Evolutionary conservation across 1,140 invertebrate genomes (phyloP).

Genomic region (Drosophila sp.): DNA sequence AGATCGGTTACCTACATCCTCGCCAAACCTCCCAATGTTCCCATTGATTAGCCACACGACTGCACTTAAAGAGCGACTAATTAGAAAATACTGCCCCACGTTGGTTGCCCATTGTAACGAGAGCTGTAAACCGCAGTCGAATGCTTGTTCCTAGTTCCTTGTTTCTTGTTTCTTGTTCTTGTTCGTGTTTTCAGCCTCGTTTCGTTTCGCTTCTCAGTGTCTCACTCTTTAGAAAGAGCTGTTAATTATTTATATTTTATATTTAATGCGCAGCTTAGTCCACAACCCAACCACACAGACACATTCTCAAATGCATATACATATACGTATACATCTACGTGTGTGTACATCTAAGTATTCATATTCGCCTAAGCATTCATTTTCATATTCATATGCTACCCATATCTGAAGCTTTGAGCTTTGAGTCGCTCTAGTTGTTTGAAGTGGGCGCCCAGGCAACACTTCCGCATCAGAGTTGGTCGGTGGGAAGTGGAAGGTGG

Average conservation of each 20-base stretch:
- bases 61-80: slow-evolving; percentile 62
- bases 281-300: slow-evolving; percentile 17
- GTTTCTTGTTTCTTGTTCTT: no score
- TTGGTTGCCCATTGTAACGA: slow-evolving; percentile 23
- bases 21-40: slow-evolving; percentile 1
- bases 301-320: not conserved
- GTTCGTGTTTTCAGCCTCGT: slow-evolving; percentile 17
- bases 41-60: slow-evolving; percentile 54
- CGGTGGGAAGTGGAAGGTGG: not conserved
- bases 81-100: slow-evolving; percentile 54
- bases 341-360: slow-evolving; percentile 26
- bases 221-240: slow-evolving; percentile 42
- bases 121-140: slow-evolving; percentile 30
- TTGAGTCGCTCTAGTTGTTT: slow-evolving; percentile 69
- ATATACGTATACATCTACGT: not conserved
- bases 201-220: slow-evolving; percentile 12
- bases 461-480: slow-evolving; percentile 64
- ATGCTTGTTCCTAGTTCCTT: slow-evolving; percentile 1
- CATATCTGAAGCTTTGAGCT: slow-evolving; percentile 61
- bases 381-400: slow-evolving; percentile 51
- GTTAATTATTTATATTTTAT: slow-evolving; percentile 82
- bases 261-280: slow-evolving; percentile 78
- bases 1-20: slow-evolving; percentile 23
- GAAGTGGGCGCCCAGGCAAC: slow-evolving; percentile 71
- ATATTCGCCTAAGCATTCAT: slow-evolving; percentile 34